Evolutionary conservation across 2,888 invertebrate genomes (phyloP), one percentile per base, ranked within the genome.

Genomic region (Rhogogaster chlorosoma): DNA sequence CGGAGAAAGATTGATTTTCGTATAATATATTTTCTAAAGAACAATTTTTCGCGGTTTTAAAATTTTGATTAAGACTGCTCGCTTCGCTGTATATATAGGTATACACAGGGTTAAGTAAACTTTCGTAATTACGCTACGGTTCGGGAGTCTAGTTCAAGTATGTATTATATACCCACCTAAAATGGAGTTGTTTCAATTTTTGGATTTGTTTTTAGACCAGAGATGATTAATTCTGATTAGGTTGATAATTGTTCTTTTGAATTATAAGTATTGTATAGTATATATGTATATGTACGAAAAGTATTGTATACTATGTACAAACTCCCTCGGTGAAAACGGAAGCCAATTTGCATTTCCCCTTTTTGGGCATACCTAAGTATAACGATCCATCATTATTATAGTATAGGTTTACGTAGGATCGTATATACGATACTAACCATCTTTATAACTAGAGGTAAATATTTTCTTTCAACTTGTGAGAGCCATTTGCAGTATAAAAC

Each of bases 371-470:
- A n/a, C 73, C 18, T n/a, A 12, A 26, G 26, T 45, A 26, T 15
- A 45, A 45, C 49, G 45, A 77, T 77, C 75, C 49, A 77, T 77
- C 75, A 77, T 77, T 77, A 77, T 77, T 26, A 77, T 49, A 77
- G 26, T 61, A 10, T 26, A 26, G 26, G 26, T 32, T 42, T 12
- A 42, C 42, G 12, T 42, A 12, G 1, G 42, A 42, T 12, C 42
- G 12, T 42, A 5, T 15, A 18, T 6, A 32, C 53, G 3, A 32
- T 18, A 22, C 36, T 22, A 57, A 38, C 15, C 18, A 18, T 15
- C 12, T 80, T 26, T 36, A n/a, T 78, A 80, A 80, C 80, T 61
- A 80, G 61, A 38, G 26, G 80, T 38, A 80, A 80, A 80, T 80
- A 80, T 80, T 80, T 80, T 57, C 6, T 10, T 10, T 61, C 36